Evolutionary conservation across 2,888 invertebrate genomes (phyloP), one percentile per base, ranked within the genome.

Genomic region (Drosophila silvestris): DNA sequence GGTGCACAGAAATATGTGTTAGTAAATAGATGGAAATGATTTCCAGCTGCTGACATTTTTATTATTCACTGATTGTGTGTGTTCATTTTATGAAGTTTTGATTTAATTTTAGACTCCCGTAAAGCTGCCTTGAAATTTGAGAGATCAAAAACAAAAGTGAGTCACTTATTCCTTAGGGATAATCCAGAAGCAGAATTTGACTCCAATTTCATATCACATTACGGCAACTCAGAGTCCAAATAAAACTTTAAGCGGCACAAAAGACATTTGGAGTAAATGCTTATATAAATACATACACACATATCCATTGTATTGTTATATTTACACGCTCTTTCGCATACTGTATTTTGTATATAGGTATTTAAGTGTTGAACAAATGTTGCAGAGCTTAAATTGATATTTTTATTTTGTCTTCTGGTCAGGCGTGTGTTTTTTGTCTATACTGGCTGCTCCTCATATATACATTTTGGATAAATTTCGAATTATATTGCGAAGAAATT

Each of bases 311-410:
- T 9, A 2, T 10, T 41, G 28, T 39, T 41, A 32, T 41, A 41
- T 39, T n/a, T 57, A 28, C 28, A 12, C 14, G 39, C 44, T 3
- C 19, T 12, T 19, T 10, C n/a, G 1, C n/a, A n/a, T 3, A 12
- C 30, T 44, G 3, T 16, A 32, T 30, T 10, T 10, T 30, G 10
- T 41, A 28, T 33, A n/a, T 35, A 67, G 14, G 22, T 16, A 35
- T 9, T 47, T 10, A 35, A 50, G 16, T 28, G n/a, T 5, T n/a
- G 44, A 19, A 33, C 14, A 22, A 32, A 19, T 37, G 5, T 41
- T 26, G 1, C n/a, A 67, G 22, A 70, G 69, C 51, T 70, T 39
- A n/a, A 61, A 51, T 68, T 61, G 53, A 51, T 50, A 65, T 47
- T 26, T 37, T 64, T 67, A 70, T 60, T 33, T 59, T 30, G 9